Conservation (phyloP, 2,888 invertebrate genomes). For the Leptinotarsa tumamoca region DNA sequence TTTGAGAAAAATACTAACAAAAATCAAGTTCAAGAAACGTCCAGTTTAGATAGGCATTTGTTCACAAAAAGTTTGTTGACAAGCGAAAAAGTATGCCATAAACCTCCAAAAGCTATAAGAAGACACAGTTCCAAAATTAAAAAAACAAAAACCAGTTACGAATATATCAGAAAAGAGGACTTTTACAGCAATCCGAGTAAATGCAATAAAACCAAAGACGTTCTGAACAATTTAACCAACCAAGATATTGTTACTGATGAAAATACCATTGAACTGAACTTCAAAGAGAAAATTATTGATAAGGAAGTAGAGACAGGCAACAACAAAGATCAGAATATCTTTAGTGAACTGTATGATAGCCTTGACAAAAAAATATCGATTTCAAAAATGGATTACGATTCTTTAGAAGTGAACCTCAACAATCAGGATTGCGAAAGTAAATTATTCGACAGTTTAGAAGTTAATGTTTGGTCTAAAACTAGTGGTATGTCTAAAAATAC, state of each 20-base stretch:
- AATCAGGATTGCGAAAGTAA: conserved; percentile 51
- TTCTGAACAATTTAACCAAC: conserved; percentile 49
- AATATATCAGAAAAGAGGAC: conserved; percentile 65
- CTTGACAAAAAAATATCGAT: conserved; percentile 59
- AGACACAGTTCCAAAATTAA: conserved; percentile 72
- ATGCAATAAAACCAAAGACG: conserved; percentile 43
- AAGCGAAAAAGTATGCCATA: conserved; percentile 73
- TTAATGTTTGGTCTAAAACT: conserved; percentile 56
- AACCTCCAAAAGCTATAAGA: conserved; percentile 79
- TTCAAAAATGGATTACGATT: conserved; percentile 61
- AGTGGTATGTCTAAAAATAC: conserved; percentile 51
- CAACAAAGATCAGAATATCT: conserved; percentile 48
- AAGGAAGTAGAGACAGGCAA: conserved; percentile 60
- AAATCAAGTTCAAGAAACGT: conserved; percentile 61
- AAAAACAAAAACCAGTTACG: conserved; percentile 62
- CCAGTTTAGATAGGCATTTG: conserved; percentile 66
- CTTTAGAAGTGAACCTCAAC: conserved; percentile 60
- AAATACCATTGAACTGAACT: conserved; percentile 62
- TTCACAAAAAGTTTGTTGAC: conserved; percentile 64
- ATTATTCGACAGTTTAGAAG: conserved; percentile 61
- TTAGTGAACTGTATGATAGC: conserved; percentile 62
- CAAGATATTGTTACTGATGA: conserved; percentile 56
- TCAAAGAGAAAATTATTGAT: conserved; percentile 64
- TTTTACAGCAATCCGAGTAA: conserved; percentile 58
- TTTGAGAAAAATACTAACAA: conserved; percentile 56